phyloP scores from a whole-genome alignment of 2,888 invertebrate species.

The Alsophila aescularia region DNA sequence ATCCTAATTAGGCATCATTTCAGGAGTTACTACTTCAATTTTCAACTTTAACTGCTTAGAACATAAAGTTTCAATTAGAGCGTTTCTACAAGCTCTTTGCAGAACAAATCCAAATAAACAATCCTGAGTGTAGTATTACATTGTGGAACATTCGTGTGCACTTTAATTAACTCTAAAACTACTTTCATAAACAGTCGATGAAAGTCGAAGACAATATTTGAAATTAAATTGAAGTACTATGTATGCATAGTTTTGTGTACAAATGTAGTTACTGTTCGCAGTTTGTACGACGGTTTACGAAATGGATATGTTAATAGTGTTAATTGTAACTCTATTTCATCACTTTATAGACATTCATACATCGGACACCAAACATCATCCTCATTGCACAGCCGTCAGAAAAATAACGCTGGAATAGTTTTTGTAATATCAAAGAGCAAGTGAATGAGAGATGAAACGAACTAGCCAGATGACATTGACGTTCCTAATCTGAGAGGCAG shows the following conservation, averaged over 20 bases:
- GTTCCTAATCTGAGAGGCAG: neutral
- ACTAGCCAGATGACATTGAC: constrained; percentile 1
- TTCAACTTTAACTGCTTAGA: neutral
- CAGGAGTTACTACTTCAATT: neutral
- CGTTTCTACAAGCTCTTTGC: neutral
- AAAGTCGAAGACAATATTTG: constrained; percentile 36
- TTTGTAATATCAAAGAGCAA: constrained; percentile 84
- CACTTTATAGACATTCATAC: constrained; percentile 80
- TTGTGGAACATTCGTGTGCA: constrained; percentile 59
- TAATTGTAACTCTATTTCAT: constrained; percentile 78
- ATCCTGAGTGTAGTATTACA: constrained; percentile 28
- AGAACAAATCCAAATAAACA: neutral
- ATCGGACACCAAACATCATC: constrained; percentile 78
- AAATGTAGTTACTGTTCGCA: constrained; percentile 38
- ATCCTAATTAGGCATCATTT: neutral
- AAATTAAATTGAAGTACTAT: neutral
- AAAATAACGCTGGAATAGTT: constrained; percentile 77
- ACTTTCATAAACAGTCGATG: constrained; percentile 76
- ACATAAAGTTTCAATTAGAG: neutral
- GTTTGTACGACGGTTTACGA: constrained; percentile 70
- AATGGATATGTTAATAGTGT: constrained; percentile 75
- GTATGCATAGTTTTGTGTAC: neutral
- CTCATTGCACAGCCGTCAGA: constrained; percentile 82
- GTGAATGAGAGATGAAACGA: constrained; percentile 26
- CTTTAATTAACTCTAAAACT: constrained; percentile 57